A percentile compares a stretch with the other conserved stretches of the same genome.
Conservation (phyloP, 2,113 vertebrate genomes). For the Lepus europaeus region DNA sequence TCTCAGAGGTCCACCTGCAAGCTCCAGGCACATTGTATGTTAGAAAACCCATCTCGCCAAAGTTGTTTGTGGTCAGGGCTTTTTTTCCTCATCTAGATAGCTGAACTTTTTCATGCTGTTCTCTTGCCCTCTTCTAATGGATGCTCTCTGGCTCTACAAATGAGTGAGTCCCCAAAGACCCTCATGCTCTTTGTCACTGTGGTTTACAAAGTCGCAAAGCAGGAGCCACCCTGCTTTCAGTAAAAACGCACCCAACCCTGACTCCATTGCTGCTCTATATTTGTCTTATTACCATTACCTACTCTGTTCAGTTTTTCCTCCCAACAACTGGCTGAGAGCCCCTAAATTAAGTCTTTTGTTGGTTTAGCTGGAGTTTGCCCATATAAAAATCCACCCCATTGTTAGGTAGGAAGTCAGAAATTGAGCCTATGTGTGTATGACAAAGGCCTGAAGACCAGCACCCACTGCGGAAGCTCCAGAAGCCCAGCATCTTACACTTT, state of each 20-base stretch:
- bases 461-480: no score
- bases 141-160: not conserved
- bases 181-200: not conserved
- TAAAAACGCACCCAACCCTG: not conserved
- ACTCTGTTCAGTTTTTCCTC: not conserved
- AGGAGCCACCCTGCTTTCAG: rapidly evolving
- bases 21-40: slow-evolving; percentile 24
- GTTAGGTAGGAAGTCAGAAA: no score
- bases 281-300: not conserved
- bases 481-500: no score
- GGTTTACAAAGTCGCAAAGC: not conserved
- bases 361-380: not conserved
- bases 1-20: slow-evolving; percentile 72
- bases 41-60: slow-evolving; percentile 1
- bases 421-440: no score
- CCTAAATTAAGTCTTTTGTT: not conserved
- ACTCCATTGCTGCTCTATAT: not conserved
- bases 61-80: slow-evolving; percentile 20
- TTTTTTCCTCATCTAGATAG: not conserved
- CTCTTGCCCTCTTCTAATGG: not conserved
- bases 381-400: not conserved
- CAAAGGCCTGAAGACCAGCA: no score
- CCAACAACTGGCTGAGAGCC: not conserved
- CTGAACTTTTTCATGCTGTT: not conserved
- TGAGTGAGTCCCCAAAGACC: not conserved